phyloP scores from a whole-genome alignment of 2,888 invertebrate species.

The Drosophila parthenogenetica region DNA sequence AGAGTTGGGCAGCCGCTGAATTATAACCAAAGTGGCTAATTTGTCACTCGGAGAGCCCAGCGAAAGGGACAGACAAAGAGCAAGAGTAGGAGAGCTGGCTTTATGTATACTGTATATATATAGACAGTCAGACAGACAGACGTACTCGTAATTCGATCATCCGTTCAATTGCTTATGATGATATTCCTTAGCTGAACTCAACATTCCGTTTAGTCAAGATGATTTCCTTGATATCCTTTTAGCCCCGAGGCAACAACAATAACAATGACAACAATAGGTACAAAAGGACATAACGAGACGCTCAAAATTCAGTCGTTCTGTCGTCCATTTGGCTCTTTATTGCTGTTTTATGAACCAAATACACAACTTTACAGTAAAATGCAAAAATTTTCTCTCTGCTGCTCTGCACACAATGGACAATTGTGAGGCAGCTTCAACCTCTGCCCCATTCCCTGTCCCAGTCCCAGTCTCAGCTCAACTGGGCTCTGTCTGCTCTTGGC shows the following conservation, averaged over 20 bases:
- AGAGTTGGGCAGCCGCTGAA: conserved; percentile 59
- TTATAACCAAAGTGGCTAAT: conserved; percentile 78
- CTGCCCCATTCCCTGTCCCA: no score
- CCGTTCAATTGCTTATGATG: conserved; percentile 75
- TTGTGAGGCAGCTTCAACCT: conserved; percentile 35
- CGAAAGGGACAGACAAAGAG: conserved; percentile 5
- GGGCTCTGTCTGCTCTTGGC: conserved; percentile 7
- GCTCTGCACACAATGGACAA: conserved; percentile 61
- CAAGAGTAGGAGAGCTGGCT: neutral
- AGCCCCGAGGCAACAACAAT: conserved; percentile 52
- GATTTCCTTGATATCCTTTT: conserved; percentile 64
- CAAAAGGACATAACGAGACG: conserved; percentile 46
- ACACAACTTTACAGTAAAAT: conserved; percentile 67
- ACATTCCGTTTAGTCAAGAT: conserved; percentile 32
- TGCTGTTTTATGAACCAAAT: conserved; percentile 76
- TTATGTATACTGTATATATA: neutral
- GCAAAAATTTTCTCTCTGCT: conserved; percentile 57
- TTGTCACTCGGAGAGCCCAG: conserved; percentile 61
- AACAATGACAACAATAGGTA: conserved; percentile 37
- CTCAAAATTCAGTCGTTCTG: conserved; percentile 32
- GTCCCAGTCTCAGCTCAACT: neutral
- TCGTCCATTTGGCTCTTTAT: conserved; percentile 67
- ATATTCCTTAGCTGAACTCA: conserved; percentile 32
- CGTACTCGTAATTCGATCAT: conserved; percentile 67
- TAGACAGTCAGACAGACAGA: conserved; percentile 12